Evolutionary conservation across 1,140 invertebrate genomes (phyloP).

Genomic region (Brachionus sp.): DNA sequence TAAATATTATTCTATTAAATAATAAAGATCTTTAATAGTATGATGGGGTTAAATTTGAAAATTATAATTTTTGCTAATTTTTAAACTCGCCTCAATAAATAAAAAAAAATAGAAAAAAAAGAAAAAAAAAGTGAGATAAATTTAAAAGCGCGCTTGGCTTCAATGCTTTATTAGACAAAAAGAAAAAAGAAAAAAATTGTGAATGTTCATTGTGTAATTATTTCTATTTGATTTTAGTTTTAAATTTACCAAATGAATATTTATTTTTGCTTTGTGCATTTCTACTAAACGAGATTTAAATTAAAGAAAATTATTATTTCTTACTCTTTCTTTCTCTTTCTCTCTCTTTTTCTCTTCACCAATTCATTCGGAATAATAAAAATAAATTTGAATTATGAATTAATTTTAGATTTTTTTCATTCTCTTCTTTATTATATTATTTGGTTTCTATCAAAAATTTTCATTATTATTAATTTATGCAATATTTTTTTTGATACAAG

Average conservation of each 20-base stretch:
- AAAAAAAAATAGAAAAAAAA: not conserved
- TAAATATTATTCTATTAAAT: not conserved
- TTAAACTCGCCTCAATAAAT: not conserved
- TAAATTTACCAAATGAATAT: not conserved
- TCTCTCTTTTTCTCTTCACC: not conserved
- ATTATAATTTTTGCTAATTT: not conserved
- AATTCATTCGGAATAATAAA: not conserved
- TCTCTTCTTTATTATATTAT: not conserved
- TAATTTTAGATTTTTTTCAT: not conserved
- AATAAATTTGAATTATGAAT: not conserved
- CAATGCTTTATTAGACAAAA: constrained; percentile 2
- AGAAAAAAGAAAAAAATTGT: not conserved
- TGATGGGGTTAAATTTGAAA: not conserved
- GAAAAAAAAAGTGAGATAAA: not conserved
- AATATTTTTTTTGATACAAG: too few relatives aligned
- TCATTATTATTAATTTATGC: not conserved
- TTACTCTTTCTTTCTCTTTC: not conserved
- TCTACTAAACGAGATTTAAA: not conserved
- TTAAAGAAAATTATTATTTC: not conserved
- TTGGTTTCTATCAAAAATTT: not conserved
- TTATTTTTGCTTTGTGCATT: not conserved
- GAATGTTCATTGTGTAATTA: not conserved
- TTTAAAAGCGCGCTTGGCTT: constrained; percentile 38
- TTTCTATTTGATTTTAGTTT: not conserved
- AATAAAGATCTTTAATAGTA: not conserved